phyloP scores from a whole-genome alignment of 1,140 invertebrate genomes.

The Megalonaias nervosa region DNA sequence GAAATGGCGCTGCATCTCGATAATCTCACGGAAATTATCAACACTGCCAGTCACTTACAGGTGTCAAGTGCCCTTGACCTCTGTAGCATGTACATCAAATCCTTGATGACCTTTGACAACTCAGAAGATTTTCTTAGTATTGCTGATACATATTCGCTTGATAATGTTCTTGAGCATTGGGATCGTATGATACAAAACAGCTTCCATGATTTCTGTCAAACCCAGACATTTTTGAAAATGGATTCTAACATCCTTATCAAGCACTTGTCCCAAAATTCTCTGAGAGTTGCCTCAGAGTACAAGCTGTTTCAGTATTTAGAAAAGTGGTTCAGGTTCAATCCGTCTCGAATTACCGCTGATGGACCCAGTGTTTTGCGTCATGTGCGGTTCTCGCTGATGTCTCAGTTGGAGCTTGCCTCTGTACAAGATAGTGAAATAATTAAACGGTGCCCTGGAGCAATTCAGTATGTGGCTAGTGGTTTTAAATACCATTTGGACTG shows the following conservation, averaged over 20 bases:
- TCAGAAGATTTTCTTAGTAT: slow-evolving; percentile 66
- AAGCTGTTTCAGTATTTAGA: slow-evolving; percentile 76
- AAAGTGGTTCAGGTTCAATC: slow-evolving; percentile 61
- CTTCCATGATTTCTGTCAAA: slow-evolving; percentile 65
- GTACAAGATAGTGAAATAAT: slow-evolving; percentile 60
- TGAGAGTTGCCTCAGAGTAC: slow-evolving; percentile 61
- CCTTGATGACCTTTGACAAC: slow-evolving; percentile 65
- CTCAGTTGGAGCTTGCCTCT: slow-evolving; percentile 55
- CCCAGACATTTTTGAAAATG: slow-evolving; percentile 62
- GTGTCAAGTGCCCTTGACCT: slow-evolving; percentile 64
- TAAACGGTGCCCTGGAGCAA: slow-evolving; percentile 51
- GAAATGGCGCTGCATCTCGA: slow-evolving; percentile 63
- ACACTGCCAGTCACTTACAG: slow-evolving; percentile 69
- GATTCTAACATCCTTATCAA: slow-evolving; percentile 50
- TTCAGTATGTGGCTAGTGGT: slow-evolving; percentile 56
- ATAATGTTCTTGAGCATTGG: slow-evolving; percentile 61
- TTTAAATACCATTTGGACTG: slow-evolving; percentile 64
- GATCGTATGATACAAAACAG: slow-evolving; percentile 63
- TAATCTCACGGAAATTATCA: slow-evolving; percentile 67
- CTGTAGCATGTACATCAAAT: slow-evolving; percentile 67
- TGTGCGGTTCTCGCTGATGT: slow-evolving; percentile 66
- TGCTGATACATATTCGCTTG: slow-evolving; percentile 67
- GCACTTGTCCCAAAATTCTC: slow-evolving; percentile 55
- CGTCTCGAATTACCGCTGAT: slow-evolving; percentile 45
- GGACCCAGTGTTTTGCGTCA: slow-evolving; percentile 47